phyloP scores from a whole-genome alignment of 2,113 vertebrate genomes.

The Talpa occidentalis region DNA sequence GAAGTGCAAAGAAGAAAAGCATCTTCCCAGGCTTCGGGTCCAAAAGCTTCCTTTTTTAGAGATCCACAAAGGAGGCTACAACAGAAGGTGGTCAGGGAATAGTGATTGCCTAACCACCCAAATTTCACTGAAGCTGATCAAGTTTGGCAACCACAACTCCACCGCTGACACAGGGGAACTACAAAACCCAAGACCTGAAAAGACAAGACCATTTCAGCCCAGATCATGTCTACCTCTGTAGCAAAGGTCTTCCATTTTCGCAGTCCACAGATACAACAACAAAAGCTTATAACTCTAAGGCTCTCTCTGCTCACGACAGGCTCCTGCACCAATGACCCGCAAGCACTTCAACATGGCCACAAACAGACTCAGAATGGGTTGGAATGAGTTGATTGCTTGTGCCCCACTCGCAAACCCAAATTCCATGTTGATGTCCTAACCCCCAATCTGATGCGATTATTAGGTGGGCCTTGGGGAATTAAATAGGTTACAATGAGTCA shows the following conservation, averaged over 20 bases:
- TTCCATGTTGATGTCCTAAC: not conserved
- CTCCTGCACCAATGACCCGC: not conserved
- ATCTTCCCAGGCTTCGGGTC: not conserved
- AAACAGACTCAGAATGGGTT: not conserved
- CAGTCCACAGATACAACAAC: not conserved
- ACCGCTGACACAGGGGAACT: not conserved
- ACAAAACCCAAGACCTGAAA: not conserved
- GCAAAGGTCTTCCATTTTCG: not conserved
- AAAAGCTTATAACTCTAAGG: not conserved
- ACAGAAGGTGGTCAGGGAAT: not conserved
- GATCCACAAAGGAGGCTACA: not conserved
- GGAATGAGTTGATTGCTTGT: not conserved
- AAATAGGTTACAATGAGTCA: not conserved
- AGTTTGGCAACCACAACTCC: not conserved
- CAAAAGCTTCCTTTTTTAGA: slow-evolving; percentile 17
- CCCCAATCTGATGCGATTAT: not conserved
- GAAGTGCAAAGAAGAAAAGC: not conserved
- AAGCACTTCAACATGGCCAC: not conserved
- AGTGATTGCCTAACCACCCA: not conserved
- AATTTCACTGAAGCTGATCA: not conserved
- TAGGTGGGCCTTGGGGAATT: not conserved
- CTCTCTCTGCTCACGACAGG: not conserved
- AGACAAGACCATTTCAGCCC: not conserved
- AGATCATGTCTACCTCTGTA: not conserved
- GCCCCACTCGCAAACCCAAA: not conserved